Percentiles rank a stretch among this genome's conserved stretches.
Evolutionary conservation across 2,113 vertebrate species (phyloP).

Genomic region (Poeciliopsis prolifica): DNA sequence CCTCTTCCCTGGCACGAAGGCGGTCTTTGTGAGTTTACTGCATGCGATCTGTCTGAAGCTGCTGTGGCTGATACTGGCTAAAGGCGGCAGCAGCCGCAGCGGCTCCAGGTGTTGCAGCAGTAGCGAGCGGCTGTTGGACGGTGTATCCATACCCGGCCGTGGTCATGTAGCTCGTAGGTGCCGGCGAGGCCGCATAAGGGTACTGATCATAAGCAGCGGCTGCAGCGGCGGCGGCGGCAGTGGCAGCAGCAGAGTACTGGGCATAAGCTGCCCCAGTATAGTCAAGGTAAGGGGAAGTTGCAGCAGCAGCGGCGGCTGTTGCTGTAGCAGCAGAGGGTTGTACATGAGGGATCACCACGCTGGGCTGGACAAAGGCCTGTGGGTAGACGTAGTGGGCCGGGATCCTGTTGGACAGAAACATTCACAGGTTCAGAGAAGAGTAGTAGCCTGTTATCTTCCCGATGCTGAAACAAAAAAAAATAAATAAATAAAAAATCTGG

Average conservation of each 20-base stretch:
- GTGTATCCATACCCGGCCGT: slow-evolving; percentile 91
- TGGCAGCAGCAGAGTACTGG: slow-evolving; percentile 87
- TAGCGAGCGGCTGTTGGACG: slow-evolving; percentile 89
- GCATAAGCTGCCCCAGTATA: slow-evolving; percentile 93
- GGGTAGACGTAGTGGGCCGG: slow-evolving; percentile 97
- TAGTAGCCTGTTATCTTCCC: background rate
- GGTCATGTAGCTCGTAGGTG: slow-evolving; percentile 88
- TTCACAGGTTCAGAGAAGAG: slow-evolving; percentile 46
- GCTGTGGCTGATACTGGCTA: slow-evolving; percentile 93
- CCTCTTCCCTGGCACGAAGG: background rate
- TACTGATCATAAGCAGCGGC: slow-evolving; percentile 91
- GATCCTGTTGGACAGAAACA: slow-evolving; percentile 85
- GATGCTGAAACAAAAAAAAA: slow-evolving; percentile 32
- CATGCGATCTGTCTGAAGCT: slow-evolving; percentile 94
- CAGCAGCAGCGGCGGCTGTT: slow-evolving; percentile 74
- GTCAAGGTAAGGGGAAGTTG: slow-evolving; percentile 92
- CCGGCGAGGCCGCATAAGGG: slow-evolving; percentile 91
- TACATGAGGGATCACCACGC: slow-evolving; percentile 92
- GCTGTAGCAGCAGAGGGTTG: slow-evolving; percentile 85
- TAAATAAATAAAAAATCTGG: slow-evolving; percentile 12
- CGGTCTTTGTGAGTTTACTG: slow-evolving; percentile 69
- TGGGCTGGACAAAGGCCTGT: slow-evolving; percentile 95
- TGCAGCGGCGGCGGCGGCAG: slow-evolving; percentile 77
- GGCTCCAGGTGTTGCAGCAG: slow-evolving; percentile 82
- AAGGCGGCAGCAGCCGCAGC: slow-evolving; percentile 87